Base-by-base conservation (phyloP, 1,140 invertebrate species). In the Anastatus disparis region DNA sequence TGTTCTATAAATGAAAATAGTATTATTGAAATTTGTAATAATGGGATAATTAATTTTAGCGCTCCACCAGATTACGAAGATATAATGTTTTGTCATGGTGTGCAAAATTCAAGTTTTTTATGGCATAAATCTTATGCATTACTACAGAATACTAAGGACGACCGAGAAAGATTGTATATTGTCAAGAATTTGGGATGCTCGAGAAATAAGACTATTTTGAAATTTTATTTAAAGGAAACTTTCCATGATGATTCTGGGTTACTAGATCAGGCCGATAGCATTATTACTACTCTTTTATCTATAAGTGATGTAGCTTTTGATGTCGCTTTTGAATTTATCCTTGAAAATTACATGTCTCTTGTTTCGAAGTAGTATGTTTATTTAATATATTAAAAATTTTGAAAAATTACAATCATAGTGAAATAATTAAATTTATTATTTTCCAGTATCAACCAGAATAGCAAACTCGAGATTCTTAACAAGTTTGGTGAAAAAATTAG, bases 121-220 rank as follows among this genome's bases (percentile, higher is more conserved):
- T 93, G 91, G 74, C 81, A 83, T 72, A 91, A 88, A 75, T 89
- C 91, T 75, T 88, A 91, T 0, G 88, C 88, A 29, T 85, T 80
- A 17, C 86, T 87, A 59, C 87, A 86, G n/a, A 87, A 77, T 73
- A 91, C 88, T 70, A 89, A 90, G 0, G 53, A 75, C 29, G 0
- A 38, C 1, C 22, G 50, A 2, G 68, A 74, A 24, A 59, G 52
- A 12, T 12, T 8, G 1, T 2, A 20, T 2, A 22, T 75, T 8
- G 4, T 74, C 1, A 0, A 22, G 0, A 56, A 55, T 7, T 42
- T 79, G 12, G 75, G 73, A 53, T 81, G 78, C 35, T 52, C 69
- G 1, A 20, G 27, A 0, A 38, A 72, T 10, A 9, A 8, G 0
- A 4, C 56, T 0, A 64, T 65, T n/a, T 15, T 76, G 3, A 2